phyloP scores from a whole-genome alignment of 2,888 invertebrate species.

The Parnassius glacialis region DNA sequence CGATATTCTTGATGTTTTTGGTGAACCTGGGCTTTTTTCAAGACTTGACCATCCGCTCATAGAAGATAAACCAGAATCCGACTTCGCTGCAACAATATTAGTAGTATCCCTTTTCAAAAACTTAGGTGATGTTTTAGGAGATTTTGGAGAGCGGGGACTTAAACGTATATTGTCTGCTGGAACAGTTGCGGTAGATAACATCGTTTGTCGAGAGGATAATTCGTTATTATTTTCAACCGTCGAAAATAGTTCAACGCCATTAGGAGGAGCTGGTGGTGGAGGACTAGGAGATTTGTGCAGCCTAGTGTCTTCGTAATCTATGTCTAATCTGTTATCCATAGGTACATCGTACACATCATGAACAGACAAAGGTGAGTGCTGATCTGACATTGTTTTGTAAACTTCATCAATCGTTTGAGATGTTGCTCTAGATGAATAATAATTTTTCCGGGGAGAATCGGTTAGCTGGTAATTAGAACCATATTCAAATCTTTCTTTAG shows the following conservation, averaged over 20 bases:
- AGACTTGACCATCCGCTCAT: conserved; percentile 93
- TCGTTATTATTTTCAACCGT: conserved; percentile 63
- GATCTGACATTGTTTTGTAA: conserved; percentile 75
- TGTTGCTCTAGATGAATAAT: conserved; percentile 62
- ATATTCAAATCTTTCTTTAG: conserved; percentile 81
- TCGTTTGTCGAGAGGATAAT: conserved; percentile 48
- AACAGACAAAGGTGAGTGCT: conserved; percentile 83
- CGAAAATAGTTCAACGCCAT: conserved; percentile 78
- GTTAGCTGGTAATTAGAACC: conserved; percentile 76
- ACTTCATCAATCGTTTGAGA: conserved; percentile 74
- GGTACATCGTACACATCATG: conserved; percentile 84
- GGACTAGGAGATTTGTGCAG: conserved; percentile 84
- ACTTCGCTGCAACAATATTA: conserved; percentile 87
- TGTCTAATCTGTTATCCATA: conserved; percentile 63
- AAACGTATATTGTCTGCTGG: conserved; percentile 76
- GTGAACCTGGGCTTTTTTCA: conserved; percentile 92
- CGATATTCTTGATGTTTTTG: conserved; percentile 79
- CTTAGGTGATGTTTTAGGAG: conserved; percentile 87
- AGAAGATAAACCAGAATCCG: conserved; percentile 92
- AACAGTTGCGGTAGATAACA: conserved; percentile 57
- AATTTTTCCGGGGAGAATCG: conserved; percentile 60
- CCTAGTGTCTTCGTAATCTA: conserved; percentile 75
- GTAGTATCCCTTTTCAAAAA: conserved; percentile 81
- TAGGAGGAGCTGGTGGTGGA: conserved; percentile 90
- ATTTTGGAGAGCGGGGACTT: conserved; percentile 87